phyloP scores from a whole-genome alignment of 2,113 vertebrate genomes.

The Panthera tigris region DNA sequence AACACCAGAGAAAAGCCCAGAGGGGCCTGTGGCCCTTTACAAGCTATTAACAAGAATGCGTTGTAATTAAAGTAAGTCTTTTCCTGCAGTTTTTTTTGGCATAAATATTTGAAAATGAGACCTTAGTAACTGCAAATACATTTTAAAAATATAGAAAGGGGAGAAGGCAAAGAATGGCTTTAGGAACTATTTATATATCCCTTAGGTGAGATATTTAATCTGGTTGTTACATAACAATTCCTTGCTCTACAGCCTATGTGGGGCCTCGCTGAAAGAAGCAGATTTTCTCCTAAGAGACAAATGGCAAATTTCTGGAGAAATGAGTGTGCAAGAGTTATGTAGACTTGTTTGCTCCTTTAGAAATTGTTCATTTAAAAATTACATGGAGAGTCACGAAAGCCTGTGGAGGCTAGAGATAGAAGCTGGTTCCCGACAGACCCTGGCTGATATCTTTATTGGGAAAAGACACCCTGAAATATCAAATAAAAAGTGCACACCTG shows the following conservation, averaged over 20 bases:
- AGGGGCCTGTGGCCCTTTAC: background rate
- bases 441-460: background rate
- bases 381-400: background rate
- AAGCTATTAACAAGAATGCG: constrained; percentile 40
- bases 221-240: background rate
- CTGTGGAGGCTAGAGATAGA: background rate
- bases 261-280: background rate
- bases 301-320: background rate
- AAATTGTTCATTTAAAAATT: background rate
- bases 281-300: background rate
- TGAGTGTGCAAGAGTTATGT: background rate
- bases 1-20: constrained; percentile 31
- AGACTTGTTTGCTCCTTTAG: background rate
- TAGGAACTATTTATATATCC: background rate
- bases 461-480: background rate
- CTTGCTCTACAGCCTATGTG: background rate
- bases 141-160: background rate
- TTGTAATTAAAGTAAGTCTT: constrained; percentile 46
- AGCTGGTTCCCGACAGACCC: background rate
- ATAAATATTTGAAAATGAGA: constrained; percentile 62
- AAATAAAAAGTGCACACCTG: background rate
- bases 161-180: background rate
- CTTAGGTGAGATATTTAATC: background rate
- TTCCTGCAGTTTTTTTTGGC: background rate
- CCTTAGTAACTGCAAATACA: background rate